These are phyloP conservation scores for Protodeltote pygarga DNA, from an alignment of 2,888 invertebrate genomes.

Conservation along the genomic window DNA sequence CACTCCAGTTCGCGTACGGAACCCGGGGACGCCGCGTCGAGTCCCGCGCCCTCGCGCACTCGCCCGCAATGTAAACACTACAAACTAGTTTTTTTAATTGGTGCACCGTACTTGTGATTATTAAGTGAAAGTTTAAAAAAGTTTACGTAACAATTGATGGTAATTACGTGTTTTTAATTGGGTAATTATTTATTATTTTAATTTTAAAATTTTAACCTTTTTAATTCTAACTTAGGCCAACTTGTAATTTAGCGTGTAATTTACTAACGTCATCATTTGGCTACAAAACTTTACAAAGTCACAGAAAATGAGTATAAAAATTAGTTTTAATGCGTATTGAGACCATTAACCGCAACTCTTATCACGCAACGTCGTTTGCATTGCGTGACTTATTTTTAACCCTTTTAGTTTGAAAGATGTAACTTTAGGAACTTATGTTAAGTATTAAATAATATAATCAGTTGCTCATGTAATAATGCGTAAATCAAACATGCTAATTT, in stretches of 20 bases:
- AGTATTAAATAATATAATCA: too few species aligned
- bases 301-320: conserved; percentile 63
- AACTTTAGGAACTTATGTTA: background rate
- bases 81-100: conserved; percentile 50
- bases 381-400: conserved; percentile 51
- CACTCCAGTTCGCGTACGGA: conserved; percentile 72
- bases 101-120: conserved; percentile 60
- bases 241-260: background rate
- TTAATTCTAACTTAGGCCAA: too few species aligned
- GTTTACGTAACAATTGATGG: conserved; percentile 51
- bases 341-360: conserved; percentile 61
- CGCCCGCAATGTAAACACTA: conserved; percentile 66
- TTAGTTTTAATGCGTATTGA: conserved; percentile 64
- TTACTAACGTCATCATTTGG: conserved; percentile 32
- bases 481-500: too few species aligned
- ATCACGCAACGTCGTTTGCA: conserved; percentile 54
- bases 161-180: conserved; percentile 38
- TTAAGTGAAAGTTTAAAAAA: conserved; percentile 55
- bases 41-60: conserved; percentile 49
- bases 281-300: conserved; percentile 51
- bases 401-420: conserved; percentile 31
- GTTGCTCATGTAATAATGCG: too few species aligned
- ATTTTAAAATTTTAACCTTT: conserved; percentile 12
- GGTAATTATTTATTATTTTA: conserved; percentile 30
- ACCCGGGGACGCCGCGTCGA: conserved; percentile 62